phyloP scores from a whole-genome alignment of 1,140 invertebrate species.

The Panagrolaimus sp. region DNA sequence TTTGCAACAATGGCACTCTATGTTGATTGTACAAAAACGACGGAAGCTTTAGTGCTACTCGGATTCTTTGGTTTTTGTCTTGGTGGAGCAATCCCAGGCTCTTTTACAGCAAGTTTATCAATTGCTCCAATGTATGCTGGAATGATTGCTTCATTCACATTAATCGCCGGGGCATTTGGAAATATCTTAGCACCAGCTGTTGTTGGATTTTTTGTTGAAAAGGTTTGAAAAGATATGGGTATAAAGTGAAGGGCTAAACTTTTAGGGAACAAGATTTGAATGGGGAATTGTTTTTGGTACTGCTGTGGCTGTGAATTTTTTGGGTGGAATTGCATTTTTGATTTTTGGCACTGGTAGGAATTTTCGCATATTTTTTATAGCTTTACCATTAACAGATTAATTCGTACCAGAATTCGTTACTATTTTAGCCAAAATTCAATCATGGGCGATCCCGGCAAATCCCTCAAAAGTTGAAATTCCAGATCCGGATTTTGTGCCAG shows the following conservation, averaged over 20 bases:
- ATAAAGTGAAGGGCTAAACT: background rate
- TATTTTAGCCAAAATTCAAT: no score
- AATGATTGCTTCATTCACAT: conserved; percentile 9
- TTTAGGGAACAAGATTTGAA: background rate
- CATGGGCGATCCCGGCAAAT: no score
- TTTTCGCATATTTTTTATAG: no score
- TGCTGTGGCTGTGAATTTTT: background rate
- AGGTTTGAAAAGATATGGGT: conserved; percentile 4
- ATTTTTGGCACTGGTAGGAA: background rate
- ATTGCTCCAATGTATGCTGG: conserved; percentile 15
- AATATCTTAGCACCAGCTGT: background rate
- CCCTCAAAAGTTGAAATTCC: no score
- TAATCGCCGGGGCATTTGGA: background rate
- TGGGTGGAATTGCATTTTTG: background rate
- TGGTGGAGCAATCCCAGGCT: conserved; percentile 5
- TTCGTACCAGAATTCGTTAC: no score
- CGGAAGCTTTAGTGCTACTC: conserved; percentile 16
- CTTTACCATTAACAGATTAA: no score
- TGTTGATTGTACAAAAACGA: conserved; percentile 22
- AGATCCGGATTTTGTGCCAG: no score
- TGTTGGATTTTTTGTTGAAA: background rate
- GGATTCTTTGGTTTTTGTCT: conserved; percentile 14
- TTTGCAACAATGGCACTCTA: conserved; percentile 13
- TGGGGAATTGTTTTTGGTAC: background rate
- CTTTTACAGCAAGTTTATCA: conserved; percentile 13